Base-by-base conservation (phyloP, 2,888 invertebrate species). In the Folsomia manolachei region DNA sequence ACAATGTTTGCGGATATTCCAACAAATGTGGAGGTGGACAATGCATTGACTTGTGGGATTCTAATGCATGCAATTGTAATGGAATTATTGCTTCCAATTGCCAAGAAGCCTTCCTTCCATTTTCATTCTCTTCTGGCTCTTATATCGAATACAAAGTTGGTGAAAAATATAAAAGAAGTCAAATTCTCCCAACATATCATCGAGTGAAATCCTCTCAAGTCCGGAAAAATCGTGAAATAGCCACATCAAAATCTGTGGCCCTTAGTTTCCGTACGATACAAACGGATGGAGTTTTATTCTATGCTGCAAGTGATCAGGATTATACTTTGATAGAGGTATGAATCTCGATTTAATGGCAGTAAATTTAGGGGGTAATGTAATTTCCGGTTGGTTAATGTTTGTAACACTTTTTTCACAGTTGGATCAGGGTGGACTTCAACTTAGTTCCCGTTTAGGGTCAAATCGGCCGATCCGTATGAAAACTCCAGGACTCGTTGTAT, bases 21-120 rank as follows among this genome's bases (percentile, higher is more conserved):
- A 56, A 69, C 27, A 78, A 78, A 70, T 81, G 81, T 82, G 88
- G 88, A 11, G 86, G 87, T 24, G 91, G 91, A 0, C 85, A 87
- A 62, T 97, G 97, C 82, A 86, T 91, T 77, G 95, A 96, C 83
- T 89, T 90, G 75, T 96, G 96, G 96, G 90, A 89, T 80, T 87
- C 88, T 1, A 88, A 90, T 18, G 87, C 89, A 78, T 93, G 89
- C 82, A 89, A 87, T 80, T 87, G 87, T 78, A 87, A 86, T 14
- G 85, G 87, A 60, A 83, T 91, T 1, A 86, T 90, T 21, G 91
- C 95, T 0, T 90, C 92, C 0, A 91, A 93, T 82, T 97, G 97
- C 82, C 87, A 88, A 61, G 85, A 86, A 76, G 91, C 94, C 1
- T 86, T 95, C 24, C 90, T 91, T 82, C 89, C 96, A 0, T 88